Evolutionary conservation across 2,888 invertebrate genomes (phyloP).

Genomic region (Xylocampa areola): DNA sequence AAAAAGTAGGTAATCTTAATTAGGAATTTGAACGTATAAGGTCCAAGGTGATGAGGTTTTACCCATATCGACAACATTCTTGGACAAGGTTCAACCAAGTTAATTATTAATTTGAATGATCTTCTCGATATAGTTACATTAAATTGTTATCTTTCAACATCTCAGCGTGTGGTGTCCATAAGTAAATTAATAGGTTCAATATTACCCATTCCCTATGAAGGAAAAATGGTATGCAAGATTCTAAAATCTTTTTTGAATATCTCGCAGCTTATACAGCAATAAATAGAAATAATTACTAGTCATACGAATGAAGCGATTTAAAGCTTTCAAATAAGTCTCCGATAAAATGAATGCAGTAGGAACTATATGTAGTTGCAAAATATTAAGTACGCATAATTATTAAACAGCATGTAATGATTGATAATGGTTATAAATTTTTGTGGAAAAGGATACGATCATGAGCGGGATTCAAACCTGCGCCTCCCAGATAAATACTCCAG

Average conservation of each 20-base stretch:
- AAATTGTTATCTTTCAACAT: slow-evolving; percentile 26
- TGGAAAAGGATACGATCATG: too few species aligned
- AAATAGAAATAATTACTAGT: neutral
- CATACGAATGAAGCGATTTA: too few species aligned
- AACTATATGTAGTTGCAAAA: too few species aligned
- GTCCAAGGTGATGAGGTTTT: slow-evolving; percentile 34
- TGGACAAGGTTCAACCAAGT: slow-evolving; percentile 28
- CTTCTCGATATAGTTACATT: slow-evolving; percentile 27
- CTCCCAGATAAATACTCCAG: too few species aligned
- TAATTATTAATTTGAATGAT: slow-evolving; percentile 41
- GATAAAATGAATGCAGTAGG: too few species aligned
- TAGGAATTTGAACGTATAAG: slow-evolving; percentile 32
- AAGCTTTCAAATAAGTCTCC: too few species aligned
- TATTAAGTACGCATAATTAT: too few species aligned
- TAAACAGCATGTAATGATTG: neutral
- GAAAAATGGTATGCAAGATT: slow-evolving; percentile 8
- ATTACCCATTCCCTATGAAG: slow-evolving; percentile 15
- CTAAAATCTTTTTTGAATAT: slow-evolving; percentile 7
- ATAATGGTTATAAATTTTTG: too few species aligned
- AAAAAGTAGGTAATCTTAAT: slow-evolving; percentile 39
- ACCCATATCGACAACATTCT: slow-evolving; percentile 11
- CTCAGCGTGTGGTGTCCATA: slow-evolving; percentile 44
- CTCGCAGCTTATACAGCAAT: too few species aligned
- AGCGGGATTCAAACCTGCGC: too few species aligned
- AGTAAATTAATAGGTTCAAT: slow-evolving; percentile 27